phyloP scores from a whole-genome alignment of 1,140 invertebrate species.

The Brachionus sp. region DNA sequence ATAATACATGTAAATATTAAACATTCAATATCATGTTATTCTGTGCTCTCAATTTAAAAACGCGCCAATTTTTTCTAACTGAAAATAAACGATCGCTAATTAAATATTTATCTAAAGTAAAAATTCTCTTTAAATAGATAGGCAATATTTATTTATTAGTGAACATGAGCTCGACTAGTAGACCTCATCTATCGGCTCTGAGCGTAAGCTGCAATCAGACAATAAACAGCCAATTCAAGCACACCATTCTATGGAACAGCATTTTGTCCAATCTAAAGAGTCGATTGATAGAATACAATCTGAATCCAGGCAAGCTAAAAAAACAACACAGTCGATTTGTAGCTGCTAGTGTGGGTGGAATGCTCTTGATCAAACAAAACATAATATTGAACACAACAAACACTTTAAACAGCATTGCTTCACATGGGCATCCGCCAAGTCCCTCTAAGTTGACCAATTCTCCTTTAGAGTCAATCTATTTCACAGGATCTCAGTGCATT shows the following conservation, averaged over 20 bases:
- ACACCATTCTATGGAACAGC: conserved; percentile 34
- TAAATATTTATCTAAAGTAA: background rate
- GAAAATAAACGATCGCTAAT: background rate
- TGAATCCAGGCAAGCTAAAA: background rate
- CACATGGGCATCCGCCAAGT: background rate
- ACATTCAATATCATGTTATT: background rate
- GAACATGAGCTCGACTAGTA: background rate
- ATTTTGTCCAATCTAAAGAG: conserved; percentile 26
- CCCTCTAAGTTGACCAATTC: conserved; percentile 22
- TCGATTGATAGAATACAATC: background rate
- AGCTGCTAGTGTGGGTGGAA: background rate
- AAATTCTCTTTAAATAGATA: background rate
- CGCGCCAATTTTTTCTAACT: background rate
- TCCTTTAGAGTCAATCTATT: background rate
- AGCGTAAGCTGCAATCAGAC: background rate
- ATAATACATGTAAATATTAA: background rate
- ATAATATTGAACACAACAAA: conserved; percentile 30
- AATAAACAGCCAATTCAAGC: conserved; percentile 18
- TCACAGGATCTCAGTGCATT: conserved; percentile 23
- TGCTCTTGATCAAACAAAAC: conserved; percentile 34
- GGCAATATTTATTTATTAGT: background rate
- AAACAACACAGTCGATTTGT: conserved; percentile 40
- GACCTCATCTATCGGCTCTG: background rate
- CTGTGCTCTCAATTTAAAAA: background rate
- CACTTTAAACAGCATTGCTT: conserved; percentile 11